Conservation (phyloP, 2,797 vertebrate species). For the Cichlasoma orientale region DNA sequence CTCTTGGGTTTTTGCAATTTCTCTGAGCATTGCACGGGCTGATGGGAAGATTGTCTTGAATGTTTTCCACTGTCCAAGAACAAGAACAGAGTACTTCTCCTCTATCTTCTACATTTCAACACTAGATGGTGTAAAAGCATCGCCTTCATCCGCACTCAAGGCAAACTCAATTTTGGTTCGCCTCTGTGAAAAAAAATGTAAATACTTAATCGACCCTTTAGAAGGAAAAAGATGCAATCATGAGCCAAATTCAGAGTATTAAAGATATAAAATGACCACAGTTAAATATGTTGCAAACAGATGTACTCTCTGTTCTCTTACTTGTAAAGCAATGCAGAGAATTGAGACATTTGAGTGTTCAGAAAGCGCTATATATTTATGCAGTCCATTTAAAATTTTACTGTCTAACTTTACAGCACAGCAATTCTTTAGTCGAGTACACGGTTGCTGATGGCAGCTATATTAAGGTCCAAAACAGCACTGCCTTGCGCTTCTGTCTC, state of each 20-base stretch:
- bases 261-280: background rate
- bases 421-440: constrained; percentile 18
- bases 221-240: background rate
- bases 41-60: background rate
- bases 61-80: background rate
- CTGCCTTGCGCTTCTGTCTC: constrained; percentile 46
- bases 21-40: background rate
- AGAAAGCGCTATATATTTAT: background rate
- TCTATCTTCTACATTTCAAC: constrained; percentile 26
- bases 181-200: background rate
- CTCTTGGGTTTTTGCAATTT: background rate
- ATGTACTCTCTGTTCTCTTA: background rate
- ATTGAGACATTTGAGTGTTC: background rate
- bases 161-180: background rate
- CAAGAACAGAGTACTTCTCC: background rate
- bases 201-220: background rate
- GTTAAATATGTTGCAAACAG: background rate
- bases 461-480: constrained; percentile 46
- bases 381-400: background rate
- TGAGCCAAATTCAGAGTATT: background rate
- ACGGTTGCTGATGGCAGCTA: constrained; percentile 42
- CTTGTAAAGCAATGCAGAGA: background rate
- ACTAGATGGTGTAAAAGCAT: constrained; percentile 68
- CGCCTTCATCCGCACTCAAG: constrained; percentile 11
- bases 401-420: background rate